Conservation (phyloP, 53 echinoderm and acorn worm genomes). For the Paracentrotus lividus region DNA sequence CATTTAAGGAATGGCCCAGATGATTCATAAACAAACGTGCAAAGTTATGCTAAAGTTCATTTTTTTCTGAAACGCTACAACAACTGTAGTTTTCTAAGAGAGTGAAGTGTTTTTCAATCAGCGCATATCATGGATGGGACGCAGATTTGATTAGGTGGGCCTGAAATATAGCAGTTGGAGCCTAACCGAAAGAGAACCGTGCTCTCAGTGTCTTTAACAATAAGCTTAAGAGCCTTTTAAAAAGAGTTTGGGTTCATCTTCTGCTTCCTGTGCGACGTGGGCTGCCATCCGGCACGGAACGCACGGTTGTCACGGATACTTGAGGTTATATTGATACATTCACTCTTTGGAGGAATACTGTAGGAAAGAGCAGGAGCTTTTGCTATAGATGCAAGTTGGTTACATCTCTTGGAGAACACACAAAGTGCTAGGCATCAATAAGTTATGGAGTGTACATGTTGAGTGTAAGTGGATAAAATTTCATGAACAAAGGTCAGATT, state of each 20-base stretch:
- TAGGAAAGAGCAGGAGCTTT: not conserved
- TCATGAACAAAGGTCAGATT: not conserved
- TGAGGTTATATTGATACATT: not conserved
- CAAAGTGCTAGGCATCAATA: not conserved
- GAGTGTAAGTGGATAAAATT: slow-evolving; percentile 4
- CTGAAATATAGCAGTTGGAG: not conserved
- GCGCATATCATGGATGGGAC: not conserved
- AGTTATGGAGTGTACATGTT: not conserved
- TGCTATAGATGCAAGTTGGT: not conserved
- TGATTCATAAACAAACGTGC: slow-evolving; percentile 32
- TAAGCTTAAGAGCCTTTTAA: not conserved
- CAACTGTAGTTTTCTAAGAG: not conserved
- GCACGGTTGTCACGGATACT: slow-evolving; percentile 23
- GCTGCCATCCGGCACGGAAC: slow-evolving; percentile 19
- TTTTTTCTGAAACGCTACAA: not conserved
- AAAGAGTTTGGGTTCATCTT: not conserved
- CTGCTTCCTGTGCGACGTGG: slow-evolving; percentile 34
- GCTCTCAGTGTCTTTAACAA: not conserved
- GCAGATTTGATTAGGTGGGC: slow-evolving; percentile 25
- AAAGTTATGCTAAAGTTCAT: not conserved
- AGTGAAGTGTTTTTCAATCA: not conserved
- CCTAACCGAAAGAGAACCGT: not conserved
- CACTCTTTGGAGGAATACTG: not conserved
- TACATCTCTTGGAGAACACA: not conserved
- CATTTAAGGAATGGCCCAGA: slow-evolving; percentile 42